Evolutionary conservation across 2,888 invertebrate species (phyloP), one percentile per base, ranked within the genome.

Genomic region (Drosophila cracens): DNA sequence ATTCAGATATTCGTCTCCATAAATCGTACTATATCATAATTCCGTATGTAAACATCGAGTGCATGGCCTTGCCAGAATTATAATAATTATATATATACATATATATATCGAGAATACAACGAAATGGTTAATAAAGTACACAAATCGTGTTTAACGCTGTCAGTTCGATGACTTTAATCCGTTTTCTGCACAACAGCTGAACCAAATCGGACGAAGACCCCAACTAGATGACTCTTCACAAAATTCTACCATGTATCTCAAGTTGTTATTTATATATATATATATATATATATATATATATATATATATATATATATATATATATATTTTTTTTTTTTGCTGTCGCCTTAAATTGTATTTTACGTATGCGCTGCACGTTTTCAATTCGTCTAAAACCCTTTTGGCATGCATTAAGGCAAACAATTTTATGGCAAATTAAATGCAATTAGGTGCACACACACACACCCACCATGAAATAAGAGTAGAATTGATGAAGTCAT

Each of bases 371-470:
- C 51, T 62, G 77, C 87, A 87, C 87, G 87, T 87, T 72, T 83
- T 81, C 86, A 83, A 78, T 90, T 85, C 38, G 53, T 43, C 34
- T 48, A 36, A 68, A 86, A 80, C 77, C 89, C 73, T 88, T 83
- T 86, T 75, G 76, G 70, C 71, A 85, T 78, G 77, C 80, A 79
- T 70, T 78, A 58, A 59, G 61, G 67, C 67, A 67, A 70, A 82
- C 76, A 60, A 64, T 81, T 83, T 86, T 67, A 88, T 88, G 81
- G 76, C 80, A 76, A 89, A 87, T 87, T 86, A 87, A 87, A 79
- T 79, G 86, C 81, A 87, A 87, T 85, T 87, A 87, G 76, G 82
- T 78, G 74, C 72, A 76, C 54, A 40, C 60, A 63, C 57, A 53
- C 29, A 36, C 27, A 40, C 27, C 36, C 13, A 6, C 27, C 31